phyloP scores from a whole-genome alignment of 2,888 invertebrate species.

The Tromatobia lineatoria region DNA sequence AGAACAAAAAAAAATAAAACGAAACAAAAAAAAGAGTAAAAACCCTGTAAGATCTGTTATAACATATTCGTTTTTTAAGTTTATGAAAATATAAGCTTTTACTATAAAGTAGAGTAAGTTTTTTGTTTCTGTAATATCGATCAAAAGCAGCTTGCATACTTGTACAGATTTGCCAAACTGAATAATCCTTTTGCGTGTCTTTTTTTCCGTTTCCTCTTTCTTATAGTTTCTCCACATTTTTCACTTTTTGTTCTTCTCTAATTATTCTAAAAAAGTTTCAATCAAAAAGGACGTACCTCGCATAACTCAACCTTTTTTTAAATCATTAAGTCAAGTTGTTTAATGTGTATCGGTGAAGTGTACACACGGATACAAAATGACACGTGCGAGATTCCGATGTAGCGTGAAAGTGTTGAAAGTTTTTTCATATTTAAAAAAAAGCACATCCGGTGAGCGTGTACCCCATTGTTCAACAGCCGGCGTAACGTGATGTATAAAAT shows the following conservation, averaged over 20 bases:
- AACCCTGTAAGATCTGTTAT: slow-evolving; percentile 69
- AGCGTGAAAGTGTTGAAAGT: slow-evolving; percentile 39
- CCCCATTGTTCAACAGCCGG: slow-evolving; percentile 64
- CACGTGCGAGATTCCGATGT: slow-evolving; percentile 33
- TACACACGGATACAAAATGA: slow-evolving; percentile 49
- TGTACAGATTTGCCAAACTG: slow-evolving; percentile 58
- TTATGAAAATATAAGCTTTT: slow-evolving; percentile 69
- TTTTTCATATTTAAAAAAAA: slow-evolving; percentile 56
- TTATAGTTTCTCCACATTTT: slow-evolving; percentile 31
- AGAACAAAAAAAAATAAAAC: slow-evolving; percentile 48
- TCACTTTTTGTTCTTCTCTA: slow-evolving; percentile 37
- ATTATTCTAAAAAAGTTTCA: slow-evolving; percentile 20
- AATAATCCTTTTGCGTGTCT: slow-evolving; percentile 39
- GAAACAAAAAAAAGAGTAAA: slow-evolving; percentile 52
- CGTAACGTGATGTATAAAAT: slow-evolving; percentile 77
- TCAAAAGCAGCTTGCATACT: slow-evolving; percentile 47
- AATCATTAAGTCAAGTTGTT: slow-evolving; percentile 32
- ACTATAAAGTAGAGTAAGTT: slow-evolving; percentile 67
- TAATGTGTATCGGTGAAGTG: slow-evolving; percentile 42
- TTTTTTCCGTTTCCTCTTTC: slow-evolving; percentile 31
- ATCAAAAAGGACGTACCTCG: slow-evolving; percentile 57
- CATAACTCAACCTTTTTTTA: slow-evolving; percentile 46
- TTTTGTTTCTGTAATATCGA: slow-evolving; percentile 51
- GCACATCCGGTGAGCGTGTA: slow-evolving; percentile 70
- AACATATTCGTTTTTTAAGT: slow-evolving; percentile 68